Base-by-base conservation (phyloP, 1,140 invertebrate species). In the Goniozus legneri region DNA sequence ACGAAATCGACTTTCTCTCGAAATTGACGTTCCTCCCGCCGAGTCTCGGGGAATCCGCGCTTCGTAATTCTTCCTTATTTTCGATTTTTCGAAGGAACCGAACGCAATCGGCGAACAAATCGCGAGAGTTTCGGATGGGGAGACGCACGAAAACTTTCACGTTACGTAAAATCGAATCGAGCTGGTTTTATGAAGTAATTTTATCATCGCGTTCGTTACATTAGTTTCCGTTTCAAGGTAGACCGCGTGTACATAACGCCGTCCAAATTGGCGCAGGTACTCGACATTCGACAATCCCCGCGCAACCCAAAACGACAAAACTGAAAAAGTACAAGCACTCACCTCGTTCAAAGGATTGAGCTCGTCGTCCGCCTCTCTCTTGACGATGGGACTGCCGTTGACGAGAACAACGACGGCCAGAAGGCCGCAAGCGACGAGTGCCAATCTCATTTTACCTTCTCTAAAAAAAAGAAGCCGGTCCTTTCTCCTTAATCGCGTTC, bases 331-430 rank as follows among this genome's bases (percentile, higher is more conserved):
- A n/a, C n/a, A n/a, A n/a, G n/a, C n/a, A 67, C 71, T 76, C 56
- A 76, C 73, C 64, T 76, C 73, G 50, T 75, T 76, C 16, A 73
- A 44, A 3, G 73, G 69, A 44, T 51, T 70, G 33, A 74, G 54
- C 8, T 74, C 71, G 3, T 70, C 58, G 18, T 68, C 62, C 22
- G 60, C 34, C 33, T 68, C 69, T 35, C 64, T 60, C 53, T 72
- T 74, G 19, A 62, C 57, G n/a, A 73, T 43, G 3, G 72, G 68
- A 40, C 54, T 59, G 48, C 57, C 56, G 19, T 50, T 47, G 32
- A 57, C 62, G 15, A 67, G 45, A 12, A 40, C 50, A 15, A 65
- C 16, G 10, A 52, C 51, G 50, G 71, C 30, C 33, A 63, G 43
- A 6, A 71, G 35, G n/a, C 55, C 55, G 21, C 60, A 57, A 0